These are phyloP conservation scores for Oceanodroma leucorhoa DNA, from an alignment of 2,797 vertebrate species.

Conservation along the genomic window DNA sequence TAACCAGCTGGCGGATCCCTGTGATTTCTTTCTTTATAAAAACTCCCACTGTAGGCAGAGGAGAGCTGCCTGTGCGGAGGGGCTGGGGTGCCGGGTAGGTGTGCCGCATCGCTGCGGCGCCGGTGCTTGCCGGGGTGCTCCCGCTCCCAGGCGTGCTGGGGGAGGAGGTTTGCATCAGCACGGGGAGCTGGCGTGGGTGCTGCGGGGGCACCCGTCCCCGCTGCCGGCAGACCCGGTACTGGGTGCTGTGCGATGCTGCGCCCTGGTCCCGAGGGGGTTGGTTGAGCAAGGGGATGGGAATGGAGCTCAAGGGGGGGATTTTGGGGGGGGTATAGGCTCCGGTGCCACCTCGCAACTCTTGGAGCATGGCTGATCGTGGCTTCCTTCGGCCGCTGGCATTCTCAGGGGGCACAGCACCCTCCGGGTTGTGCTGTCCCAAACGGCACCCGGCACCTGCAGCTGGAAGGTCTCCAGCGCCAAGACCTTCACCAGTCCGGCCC, in stretches of 20 bases:
- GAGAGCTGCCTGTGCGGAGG: not conserved
- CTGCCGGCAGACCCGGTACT: not conserved
- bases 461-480: not conserved
- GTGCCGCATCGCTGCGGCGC: not conserved
- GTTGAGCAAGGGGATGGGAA: not conserved
- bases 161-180: not conserved
- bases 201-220: not conserved
- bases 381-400: rapidly evolving
- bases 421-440: rapidly evolving
- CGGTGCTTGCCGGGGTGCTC: not conserved
- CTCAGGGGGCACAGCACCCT: rapidly evolving
- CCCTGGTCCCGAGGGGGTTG: not conserved
- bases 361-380: rapidly evolving
- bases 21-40: not conserved
- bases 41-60: not conserved
- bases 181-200: not conserved
- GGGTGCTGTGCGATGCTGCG: not conserved
- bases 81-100: not conserved
- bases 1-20: not conserved
- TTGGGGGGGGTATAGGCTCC: rapidly evolving
- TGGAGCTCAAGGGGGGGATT: not conserved
- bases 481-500: not conserved
- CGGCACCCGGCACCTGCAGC: rapidly evolving
- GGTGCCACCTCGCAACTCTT: rapidly evolving
- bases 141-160: not conserved